A percentile compares a stretch with the other conserved stretches of the same genome.
phyloP scores from a whole-genome alignment of 2,797 vertebrate species.

The Protonibea diacanthus region DNA sequence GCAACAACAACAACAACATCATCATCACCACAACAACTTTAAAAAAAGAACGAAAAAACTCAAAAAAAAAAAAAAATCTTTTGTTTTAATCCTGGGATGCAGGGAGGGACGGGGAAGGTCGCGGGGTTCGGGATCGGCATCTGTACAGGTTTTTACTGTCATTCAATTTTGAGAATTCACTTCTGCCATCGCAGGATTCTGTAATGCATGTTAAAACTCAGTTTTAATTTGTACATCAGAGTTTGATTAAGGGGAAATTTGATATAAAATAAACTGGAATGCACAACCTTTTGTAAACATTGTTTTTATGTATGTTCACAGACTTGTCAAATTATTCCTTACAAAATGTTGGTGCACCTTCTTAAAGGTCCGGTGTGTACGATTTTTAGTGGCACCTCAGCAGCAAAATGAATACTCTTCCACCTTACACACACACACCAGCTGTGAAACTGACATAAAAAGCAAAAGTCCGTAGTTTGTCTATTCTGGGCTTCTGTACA shows the following conservation, averaged over 20 bases:
- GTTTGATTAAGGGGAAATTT: constrained; percentile 90
- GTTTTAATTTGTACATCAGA: constrained; percentile 91
- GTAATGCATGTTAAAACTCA: constrained; percentile 87
- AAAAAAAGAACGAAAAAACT: constrained; percentile 13
- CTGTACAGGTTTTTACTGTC: constrained; percentile 85
- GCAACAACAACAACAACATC: constrained; percentile 20
- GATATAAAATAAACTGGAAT: constrained; percentile 92
- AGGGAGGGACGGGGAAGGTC: constrained; percentile 64
- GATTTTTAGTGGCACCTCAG: no score
- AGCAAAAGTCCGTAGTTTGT: no score
- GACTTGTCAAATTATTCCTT: background rate
- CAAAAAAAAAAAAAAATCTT: constrained; percentile 54
- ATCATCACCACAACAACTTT: constrained; percentile 57
- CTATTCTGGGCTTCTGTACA: no score
- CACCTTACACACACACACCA: no score
- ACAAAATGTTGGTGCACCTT: background rate
- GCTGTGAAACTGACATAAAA: no score
- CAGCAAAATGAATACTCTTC: background rate
- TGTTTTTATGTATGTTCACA: constrained; percentile 56
- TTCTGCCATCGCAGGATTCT: constrained; percentile 81
- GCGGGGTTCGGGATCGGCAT: constrained; percentile 66
- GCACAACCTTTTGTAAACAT: constrained; percentile 84
- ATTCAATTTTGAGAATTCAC: constrained; percentile 79
- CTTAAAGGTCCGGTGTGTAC: no score
- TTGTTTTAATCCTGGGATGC: constrained; percentile 76